phyloP scores from a whole-genome alignment of 2,888 invertebrate genomes.

The Metallyticus violacea region DNA sequence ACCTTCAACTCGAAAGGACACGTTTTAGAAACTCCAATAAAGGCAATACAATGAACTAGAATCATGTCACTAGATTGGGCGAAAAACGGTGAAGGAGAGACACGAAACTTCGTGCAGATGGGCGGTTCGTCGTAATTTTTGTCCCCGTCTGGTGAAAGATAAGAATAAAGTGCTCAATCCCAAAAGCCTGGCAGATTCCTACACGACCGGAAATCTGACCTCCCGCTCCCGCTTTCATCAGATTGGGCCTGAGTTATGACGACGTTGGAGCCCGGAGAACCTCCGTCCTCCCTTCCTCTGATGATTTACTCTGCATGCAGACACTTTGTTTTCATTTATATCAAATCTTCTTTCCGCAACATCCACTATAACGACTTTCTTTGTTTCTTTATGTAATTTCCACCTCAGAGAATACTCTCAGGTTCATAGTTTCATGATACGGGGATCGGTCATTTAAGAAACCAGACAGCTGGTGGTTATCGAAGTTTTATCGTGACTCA shows the following conservation, averaged over 20 bases:
- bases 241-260: not conserved
- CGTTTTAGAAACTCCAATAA: too few species aligned
- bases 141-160: not conserved
- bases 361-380: not conserved
- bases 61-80: not conserved
- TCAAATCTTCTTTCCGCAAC: not conserved
- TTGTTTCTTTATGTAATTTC: not conserved
- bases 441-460: too few species aligned
- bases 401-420: too few species aligned
- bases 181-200: not conserved
- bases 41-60: too few species aligned
- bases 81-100: not conserved
- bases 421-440: too few species aligned
- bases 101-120: not conserved
- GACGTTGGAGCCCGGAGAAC: too few species aligned
- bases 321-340: not conserved
- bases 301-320: not conserved
- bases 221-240: not conserved
- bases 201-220: not conserved
- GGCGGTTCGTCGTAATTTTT: not conserved
- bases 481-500: too few species aligned
- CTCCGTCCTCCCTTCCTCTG: not conserved
- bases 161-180: too few species aligned
- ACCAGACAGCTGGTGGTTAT: too few species aligned
- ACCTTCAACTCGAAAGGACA: too few species aligned